These are phyloP conservation scores for Cardiocondyla obscurior DNA, from an alignment of 1,140 invertebrate species.

Conservation along the genomic window DNA sequence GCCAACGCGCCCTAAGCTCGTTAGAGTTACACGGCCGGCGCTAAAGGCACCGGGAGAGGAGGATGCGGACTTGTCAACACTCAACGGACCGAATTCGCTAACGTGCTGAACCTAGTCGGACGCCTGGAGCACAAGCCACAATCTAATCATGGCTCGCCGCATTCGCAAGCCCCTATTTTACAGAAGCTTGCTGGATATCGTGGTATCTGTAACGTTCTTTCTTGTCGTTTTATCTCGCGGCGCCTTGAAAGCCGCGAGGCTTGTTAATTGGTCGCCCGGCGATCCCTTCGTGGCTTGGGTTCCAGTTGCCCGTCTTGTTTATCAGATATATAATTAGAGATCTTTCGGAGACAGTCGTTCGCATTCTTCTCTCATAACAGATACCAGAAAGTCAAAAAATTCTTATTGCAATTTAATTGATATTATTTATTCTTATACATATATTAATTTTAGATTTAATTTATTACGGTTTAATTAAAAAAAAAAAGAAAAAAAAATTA, in stretches of 20 bases:
- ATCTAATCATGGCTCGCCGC: constrained; percentile 80
- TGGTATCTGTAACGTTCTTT: constrained; percentile 38
- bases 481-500: too few species aligned
- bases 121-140: constrained; percentile 77
- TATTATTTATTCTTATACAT: neutral
- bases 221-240: constrained; percentile 45
- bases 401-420: neutral
- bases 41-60: constrained; percentile 71
- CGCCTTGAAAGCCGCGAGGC: constrained; percentile 19
- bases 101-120: constrained; percentile 78
- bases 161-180: constrained; percentile 77
- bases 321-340: neutral
- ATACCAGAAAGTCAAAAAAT: neutral
- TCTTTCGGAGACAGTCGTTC: neutral
- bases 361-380: neutral
- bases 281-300: neutral
- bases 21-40: constrained; percentile 77
- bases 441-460: neutral
- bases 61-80: constrained; percentile 80
- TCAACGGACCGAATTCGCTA: constrained; percentile 79
- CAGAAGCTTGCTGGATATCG: constrained; percentile 42
- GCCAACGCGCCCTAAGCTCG: constrained; percentile 74
- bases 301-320: neutral
- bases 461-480: neutral
- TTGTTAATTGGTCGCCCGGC: neutral